Evolutionary conservation across 1,140 invertebrate genomes (phyloP), one percentile per base, ranked within the genome.

Genomic region (Camponotus vicinus): DNA sequence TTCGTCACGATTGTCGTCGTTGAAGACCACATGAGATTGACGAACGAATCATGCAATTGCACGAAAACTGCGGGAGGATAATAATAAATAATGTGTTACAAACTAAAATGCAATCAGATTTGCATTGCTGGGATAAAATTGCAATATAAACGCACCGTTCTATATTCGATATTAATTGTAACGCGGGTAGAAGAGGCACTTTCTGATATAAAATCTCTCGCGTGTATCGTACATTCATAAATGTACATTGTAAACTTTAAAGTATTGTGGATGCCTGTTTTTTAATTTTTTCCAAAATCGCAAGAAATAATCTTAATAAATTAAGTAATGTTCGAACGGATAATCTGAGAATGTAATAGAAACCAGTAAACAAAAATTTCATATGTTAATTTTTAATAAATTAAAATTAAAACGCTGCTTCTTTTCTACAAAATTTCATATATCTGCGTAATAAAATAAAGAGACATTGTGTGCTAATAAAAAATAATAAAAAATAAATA

Each of bases 171-270:
- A 64, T 61, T 45, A 61, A 89, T 61, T 61, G 40, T 66, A 88
- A 40, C 32, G 69, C 59, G 85, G 73, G 71, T 89, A 89, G 75
- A 89, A 88, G 85, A 91, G 85, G 87, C 76, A 82, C 70, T 85
- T 82, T 80, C 59, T 55, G 18, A 11, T 85, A 11, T 85, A 45
- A 13, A 52, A 55, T 84, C 45, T 73, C 59, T 76, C 49, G 42
- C 69, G 40, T 8, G 6, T 32, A 34, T 21, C 21, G 64, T 82
- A 45, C 37, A 55, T 27, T n/a, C 45, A n/a, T 37, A 27, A 45
- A 40, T 34, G 5, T 66, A 57, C 15, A 63, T 15, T n/a, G 34
- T n/a, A 49, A 83, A 61, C 21, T 71, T 71, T 57, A 42, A 0
- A n/a, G 40, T 15, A 78, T 18, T 37, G 3, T 52, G 13, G 2